phyloP scores from a whole-genome alignment of 2,797 vertebrate genomes.

The Cyprinodon diabolis region DNA sequence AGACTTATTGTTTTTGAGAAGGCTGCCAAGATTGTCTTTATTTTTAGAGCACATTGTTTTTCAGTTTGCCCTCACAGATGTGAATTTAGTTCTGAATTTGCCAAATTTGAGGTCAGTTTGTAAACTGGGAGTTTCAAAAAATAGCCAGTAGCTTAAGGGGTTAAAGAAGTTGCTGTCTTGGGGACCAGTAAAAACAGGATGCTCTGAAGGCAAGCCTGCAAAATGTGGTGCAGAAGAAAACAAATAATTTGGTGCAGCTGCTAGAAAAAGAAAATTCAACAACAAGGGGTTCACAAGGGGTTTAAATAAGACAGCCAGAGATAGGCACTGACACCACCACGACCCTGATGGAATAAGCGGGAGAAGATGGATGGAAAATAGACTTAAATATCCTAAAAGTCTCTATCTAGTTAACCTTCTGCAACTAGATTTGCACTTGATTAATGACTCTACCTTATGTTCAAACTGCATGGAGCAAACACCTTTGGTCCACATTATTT shows the following conservation, averaged over 20 bases:
- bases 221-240: neutral
- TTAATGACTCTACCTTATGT: neutral
- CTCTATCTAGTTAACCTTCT: neutral
- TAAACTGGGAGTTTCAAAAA: neutral
- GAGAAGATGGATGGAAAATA: neutral
- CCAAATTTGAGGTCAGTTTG: constrained; percentile 1
- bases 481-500: neutral
- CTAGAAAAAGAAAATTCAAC: neutral
- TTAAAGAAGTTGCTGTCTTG: constrained; percentile 6
- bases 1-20: neutral
- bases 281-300: neutral
- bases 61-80: neutral
- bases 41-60: neutral
- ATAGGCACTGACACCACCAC: too few species aligned
- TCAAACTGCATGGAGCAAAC: constrained; percentile 1
- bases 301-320: neutral
- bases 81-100: neutral
- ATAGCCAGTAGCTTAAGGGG: neutral
- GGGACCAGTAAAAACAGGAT: neutral
- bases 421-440: neutral
- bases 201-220: neutral
- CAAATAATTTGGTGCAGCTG: neutral
- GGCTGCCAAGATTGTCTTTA: neutral
- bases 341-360: too few species aligned
- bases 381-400: neutral